phyloP scores from a whole-genome alignment of 2,113 vertebrate species.

The Dipodomys ordii region DNA sequence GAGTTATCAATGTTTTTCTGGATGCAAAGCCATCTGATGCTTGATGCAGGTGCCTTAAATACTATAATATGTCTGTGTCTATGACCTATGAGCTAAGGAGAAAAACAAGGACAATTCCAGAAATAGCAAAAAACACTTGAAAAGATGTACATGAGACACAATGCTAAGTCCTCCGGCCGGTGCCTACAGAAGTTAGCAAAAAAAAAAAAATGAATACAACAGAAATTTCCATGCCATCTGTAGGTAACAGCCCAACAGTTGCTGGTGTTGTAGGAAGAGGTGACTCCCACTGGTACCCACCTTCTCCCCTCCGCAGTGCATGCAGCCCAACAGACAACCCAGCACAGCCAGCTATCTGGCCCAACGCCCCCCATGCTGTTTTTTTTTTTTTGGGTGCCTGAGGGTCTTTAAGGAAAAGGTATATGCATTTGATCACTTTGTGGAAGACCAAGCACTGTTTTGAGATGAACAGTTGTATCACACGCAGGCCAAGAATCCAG shows the following conservation, averaged over 20 bases:
- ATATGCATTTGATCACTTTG: not conserved
- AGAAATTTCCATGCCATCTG: not conserved
- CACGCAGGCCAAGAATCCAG: not conserved
- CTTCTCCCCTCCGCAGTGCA: not conserved
- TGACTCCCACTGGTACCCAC: not conserved
- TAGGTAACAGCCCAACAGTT: not conserved
- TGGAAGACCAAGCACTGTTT: not conserved
- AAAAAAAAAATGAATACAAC: conserved; percentile 18
- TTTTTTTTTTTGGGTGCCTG: not conserved
- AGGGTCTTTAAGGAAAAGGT: not conserved
- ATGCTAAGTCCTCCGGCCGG: conserved; percentile 67
- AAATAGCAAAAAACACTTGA: conserved; percentile 77
- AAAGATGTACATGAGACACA: conserved; percentile 76
- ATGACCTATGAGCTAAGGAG: conserved; percentile 83
- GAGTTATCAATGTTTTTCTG: conserved; percentile 78
- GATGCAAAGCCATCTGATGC: conserved; percentile 82
- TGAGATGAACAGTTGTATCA: not conserved
- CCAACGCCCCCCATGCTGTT: not conserved
- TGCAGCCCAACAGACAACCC: not conserved
- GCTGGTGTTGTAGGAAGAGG: not conserved
- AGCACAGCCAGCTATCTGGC: not conserved
- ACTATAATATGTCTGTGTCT: conserved; percentile 78
- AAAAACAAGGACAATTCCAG: conserved; percentile 80
- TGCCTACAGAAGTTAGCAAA: conserved; percentile 53
- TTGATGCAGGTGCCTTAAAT: conserved; percentile 80